These are phyloP conservation scores for Ormyrus rosae DNA, from an alignment of 2,888 invertebrate species.

Conservation along the genomic window DNA sequence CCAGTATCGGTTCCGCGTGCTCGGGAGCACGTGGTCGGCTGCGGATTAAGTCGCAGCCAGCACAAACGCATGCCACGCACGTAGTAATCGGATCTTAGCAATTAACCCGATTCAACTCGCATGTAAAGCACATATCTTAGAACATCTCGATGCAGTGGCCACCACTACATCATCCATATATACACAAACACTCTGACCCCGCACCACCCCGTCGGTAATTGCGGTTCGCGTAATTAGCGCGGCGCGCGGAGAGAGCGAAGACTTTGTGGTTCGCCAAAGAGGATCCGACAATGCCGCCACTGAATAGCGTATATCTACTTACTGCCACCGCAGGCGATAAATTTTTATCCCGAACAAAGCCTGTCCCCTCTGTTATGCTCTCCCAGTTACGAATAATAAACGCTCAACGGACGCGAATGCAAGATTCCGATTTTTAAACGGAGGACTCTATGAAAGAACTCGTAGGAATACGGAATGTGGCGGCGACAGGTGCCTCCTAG, in stretches of 20 bases:
- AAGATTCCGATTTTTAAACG: too few relatives aligned
- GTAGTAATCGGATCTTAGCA: slow-evolving; percentile 44
- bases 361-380: neutral
- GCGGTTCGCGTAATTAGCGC: slow-evolving; percentile 43
- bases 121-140: slow-evolving; percentile 51
- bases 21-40: neutral
- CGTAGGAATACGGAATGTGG: neutral
- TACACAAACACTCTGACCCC: neutral
- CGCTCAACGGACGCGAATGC: neutral
- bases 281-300: slow-evolving; percentile 31
- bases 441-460: too few relatives aligned
- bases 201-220: slow-evolving; percentile 34
- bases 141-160: slow-evolving; percentile 30
- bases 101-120: slow-evolving; percentile 39
- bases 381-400: neutral
- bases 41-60: slow-evolving; percentile 15
- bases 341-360: neutral
- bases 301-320: neutral
- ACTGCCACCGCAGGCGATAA: neutral
- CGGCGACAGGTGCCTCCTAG: slow-evolving; percentile 1
- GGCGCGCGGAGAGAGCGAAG: neutral
- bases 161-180: neutral
- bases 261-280: slow-evolving; percentile 36
- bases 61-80: slow-evolving; percentile 20
- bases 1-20: neutral